These are phyloP conservation scores for Empidonax traillii DNA, from an alignment of 2,113 vertebrate genomes.

Conservation along the genomic window DNA sequence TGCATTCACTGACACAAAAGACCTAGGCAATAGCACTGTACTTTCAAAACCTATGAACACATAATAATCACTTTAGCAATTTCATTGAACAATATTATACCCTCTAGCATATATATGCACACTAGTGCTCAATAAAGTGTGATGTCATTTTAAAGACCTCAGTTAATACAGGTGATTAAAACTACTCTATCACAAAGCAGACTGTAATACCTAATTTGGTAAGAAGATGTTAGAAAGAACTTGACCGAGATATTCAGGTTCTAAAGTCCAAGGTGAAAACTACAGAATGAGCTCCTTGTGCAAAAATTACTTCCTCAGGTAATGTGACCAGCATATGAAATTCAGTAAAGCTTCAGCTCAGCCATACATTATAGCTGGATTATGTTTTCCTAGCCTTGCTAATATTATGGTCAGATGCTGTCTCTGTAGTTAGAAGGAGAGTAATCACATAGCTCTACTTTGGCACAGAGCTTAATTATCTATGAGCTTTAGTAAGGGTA, in stretches of 20 bases:
- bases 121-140: background rate
- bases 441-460: background rate
- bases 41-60: background rate
- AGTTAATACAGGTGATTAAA: background rate
- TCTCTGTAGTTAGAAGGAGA: background rate
- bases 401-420: background rate
- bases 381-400: background rate
- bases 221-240: background rate
- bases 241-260: background rate
- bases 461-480: background rate
- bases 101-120: background rate
- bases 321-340: background rate
- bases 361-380: background rate
- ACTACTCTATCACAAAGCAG: background rate
- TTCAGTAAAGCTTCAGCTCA: background rate
- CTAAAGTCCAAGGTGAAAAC: background rate
- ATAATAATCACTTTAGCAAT: background rate
- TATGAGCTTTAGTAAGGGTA: background rate
- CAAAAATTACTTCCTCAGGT: background rate
- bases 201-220: background rate
- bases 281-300: background rate
- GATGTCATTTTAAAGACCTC: background rate
- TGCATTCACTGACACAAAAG: background rate
- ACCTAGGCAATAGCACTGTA: background rate
- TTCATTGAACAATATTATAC: background rate